A percentile compares a stretch with the other conserved stretches of the same genome.
These are phyloP conservation scores for Intellagama lesueurii DNA, from an alignment of 2,797 vertebrate species.

Conservation along the genomic window DNA sequence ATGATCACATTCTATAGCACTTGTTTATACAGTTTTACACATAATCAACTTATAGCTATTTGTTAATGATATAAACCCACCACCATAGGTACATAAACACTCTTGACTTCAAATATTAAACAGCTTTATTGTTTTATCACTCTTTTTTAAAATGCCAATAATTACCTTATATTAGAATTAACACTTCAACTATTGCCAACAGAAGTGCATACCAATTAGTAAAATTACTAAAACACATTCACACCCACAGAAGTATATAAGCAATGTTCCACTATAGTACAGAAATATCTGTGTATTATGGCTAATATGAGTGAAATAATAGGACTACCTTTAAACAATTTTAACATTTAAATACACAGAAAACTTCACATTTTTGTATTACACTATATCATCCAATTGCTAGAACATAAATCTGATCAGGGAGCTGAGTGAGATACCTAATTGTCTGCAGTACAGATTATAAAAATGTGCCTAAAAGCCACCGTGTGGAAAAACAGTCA, in stretches of 20 bases:
- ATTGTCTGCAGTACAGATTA: neutral
- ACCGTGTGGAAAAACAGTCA: conserved; percentile 4
- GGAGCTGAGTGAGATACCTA: neutral
- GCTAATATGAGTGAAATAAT: neutral
- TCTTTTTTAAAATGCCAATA: neutral
- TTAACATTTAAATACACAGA: neutral
- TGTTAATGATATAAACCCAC: neutral
- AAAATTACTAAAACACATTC: neutral
- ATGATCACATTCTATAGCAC: neutral
- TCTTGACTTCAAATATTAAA: neutral
- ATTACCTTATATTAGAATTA: neutral
- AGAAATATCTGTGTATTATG: conserved; percentile 13
- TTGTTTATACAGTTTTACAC: neutral
- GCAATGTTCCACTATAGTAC: neutral
- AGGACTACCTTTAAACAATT: neutral
- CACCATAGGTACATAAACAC: neutral
- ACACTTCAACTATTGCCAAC: neutral
- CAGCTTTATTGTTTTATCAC: neutral
- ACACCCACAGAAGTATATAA: neutral
- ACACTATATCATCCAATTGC: conserved; percentile 16
- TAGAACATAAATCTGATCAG: conserved; percentile 4
- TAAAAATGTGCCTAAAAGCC: neutral
- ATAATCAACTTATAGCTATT: neutral
- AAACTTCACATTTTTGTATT: conserved; percentile 25
- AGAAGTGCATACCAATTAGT: neutral